Percentiles rank a stretch among this genome's conserved stretches.
Evolutionary conservation across 2,113 vertebrate genomes (phyloP).

Genomic region (Lophochroa leadbeateri): DNA sequence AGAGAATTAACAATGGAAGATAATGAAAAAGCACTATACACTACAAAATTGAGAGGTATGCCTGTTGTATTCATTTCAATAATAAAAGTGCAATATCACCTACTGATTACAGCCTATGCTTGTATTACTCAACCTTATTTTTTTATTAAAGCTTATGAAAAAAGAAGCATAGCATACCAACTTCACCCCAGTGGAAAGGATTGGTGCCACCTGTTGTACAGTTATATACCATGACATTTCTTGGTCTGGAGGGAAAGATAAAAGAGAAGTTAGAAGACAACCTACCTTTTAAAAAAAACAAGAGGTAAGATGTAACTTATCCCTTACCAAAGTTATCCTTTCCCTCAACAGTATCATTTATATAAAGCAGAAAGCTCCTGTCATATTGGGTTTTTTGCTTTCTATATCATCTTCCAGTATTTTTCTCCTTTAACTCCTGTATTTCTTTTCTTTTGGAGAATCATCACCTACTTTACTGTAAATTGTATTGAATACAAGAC

Average conservation of each 20-base stretch:
- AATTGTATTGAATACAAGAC: background rate
- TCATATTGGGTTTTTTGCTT: background rate
- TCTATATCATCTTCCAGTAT: background rate
- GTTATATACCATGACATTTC: constrained; percentile 92
- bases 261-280: constrained; percentile 10
- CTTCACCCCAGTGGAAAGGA: constrained; percentile 98
- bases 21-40: background rate
- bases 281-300: background rate
- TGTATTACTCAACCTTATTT: background rate
- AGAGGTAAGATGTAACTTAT: background rate
- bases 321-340: background rate
- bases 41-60: constrained; percentile 8
- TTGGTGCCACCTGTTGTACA: constrained; percentile 97
- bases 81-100: background rate
- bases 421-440: background rate
- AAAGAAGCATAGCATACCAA: constrained; percentile 83
- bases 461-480: background rate
- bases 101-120: background rate
- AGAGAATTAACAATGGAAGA: background rate
- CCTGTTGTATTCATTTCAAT: background rate
- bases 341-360: background rate
- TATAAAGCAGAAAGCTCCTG: background rate
- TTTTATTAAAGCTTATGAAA: constrained; percentile 10
- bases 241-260: constrained; percentile 78
- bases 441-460: background rate